Conservation (phyloP, 2,113 vertebrate genomes). For the Larimichthys crocea region DNA sequence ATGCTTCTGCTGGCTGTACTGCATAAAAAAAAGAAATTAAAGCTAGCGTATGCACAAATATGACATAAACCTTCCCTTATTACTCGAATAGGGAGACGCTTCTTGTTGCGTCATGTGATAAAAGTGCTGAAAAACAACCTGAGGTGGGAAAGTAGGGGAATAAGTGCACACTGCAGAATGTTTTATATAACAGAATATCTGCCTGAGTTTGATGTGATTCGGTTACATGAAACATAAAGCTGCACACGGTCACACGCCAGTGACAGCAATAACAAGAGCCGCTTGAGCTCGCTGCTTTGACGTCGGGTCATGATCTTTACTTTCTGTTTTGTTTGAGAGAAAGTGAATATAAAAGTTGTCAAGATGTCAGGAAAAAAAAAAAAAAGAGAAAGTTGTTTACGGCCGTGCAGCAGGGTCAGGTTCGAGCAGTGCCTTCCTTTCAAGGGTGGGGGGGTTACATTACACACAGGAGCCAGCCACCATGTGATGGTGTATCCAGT, state of each 20-base stretch:
- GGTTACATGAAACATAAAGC: neutral
- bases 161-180: too few relatives aligned
- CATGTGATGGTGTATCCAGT: constrained; percentile 84
- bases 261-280: neutral
- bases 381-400: constrained; percentile 71
- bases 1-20: neutral
- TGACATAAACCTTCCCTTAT: neutral
- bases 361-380: neutral
- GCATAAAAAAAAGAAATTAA: constrained; percentile 28
- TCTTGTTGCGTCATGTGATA: neutral
- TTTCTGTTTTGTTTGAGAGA: neutral
- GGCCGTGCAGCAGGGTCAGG: constrained; percentile 25
- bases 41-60: neutral
- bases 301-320: neutral
- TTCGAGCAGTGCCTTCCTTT: constrained; percentile 41
- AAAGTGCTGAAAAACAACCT: neutral
- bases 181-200: neutral
- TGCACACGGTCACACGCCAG: neutral
- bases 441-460: constrained; percentile 57
- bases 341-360: neutral
- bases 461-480: constrained; percentile 72
- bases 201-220: neutral
- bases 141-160: neutral
- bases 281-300: neutral
- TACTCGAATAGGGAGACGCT: neutral